Evolutionary conservation across 2,888 invertebrate species (phyloP).

Genomic region (Muschampia plurimacula): DNA sequence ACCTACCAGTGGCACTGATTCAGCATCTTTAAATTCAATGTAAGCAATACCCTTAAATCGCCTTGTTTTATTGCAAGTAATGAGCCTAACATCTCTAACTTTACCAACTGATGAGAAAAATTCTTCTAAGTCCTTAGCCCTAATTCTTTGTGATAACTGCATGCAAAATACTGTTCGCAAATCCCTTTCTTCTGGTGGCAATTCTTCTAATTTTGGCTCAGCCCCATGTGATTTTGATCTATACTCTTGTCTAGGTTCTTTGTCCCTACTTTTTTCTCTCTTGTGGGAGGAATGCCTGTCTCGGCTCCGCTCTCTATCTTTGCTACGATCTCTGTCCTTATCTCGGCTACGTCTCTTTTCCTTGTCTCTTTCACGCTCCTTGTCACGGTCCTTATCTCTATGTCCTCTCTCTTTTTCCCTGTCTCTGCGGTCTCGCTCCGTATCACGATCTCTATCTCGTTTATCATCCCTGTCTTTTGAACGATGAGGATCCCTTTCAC

Average conservation of each 20-base stretch:
- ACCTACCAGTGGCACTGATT: constrained; percentile 96
- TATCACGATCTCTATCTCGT: constrained; percentile 62
- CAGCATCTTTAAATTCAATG: constrained; percentile 99
- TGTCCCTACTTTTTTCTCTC: constrained; percentile 62
- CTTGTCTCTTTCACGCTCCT: constrained; percentile 59
- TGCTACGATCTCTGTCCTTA: constrained; percentile 58
- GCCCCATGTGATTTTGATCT: constrained; percentile 81
- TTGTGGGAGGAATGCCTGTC: constrained; percentile 53
- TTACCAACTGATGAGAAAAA: constrained; percentile 99
- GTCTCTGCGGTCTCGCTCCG: constrained; percentile 58
- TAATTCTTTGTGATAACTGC: constrained; percentile 97
- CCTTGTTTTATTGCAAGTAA: constrained; percentile 99
- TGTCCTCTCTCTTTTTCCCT: constrained; percentile 53
- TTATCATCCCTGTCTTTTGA: constrained; percentile 84
- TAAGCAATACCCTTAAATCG: constrained; percentile 99
- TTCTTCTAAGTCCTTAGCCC: constrained; percentile 98
- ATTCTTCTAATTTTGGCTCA: constrained; percentile 88
- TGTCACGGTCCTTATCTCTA: constrained; percentile 51
- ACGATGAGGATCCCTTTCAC: constrained; percentile 86
- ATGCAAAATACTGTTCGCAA: constrained; percentile 99
- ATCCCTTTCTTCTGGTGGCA: constrained; percentile 98
- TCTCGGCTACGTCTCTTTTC: constrained; percentile 54
- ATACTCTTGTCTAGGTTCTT: constrained; percentile 67
- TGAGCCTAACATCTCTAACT: constrained; percentile 98
- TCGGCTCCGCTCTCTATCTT: constrained; percentile 63